Conservation (phyloP, 2,113 vertebrate species). For the Campylomormyrus numenius region DNA sequence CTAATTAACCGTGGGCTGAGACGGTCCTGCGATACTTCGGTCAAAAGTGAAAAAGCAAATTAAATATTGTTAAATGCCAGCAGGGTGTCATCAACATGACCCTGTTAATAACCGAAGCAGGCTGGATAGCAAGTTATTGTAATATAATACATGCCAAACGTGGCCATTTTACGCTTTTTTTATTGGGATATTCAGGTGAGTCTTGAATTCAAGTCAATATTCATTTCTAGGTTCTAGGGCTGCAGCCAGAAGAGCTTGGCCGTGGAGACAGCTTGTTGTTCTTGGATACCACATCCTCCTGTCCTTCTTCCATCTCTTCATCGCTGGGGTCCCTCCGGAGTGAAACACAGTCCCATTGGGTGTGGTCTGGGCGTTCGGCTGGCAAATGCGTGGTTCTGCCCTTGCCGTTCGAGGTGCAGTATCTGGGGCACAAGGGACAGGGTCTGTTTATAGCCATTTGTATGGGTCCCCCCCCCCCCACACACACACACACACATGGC, state of each 20-base stretch:
- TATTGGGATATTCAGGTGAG: not conserved
- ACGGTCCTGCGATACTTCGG: not conserved
- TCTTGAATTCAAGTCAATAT: not conserved
- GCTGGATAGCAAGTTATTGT: not conserved
- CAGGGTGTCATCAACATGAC: not conserved
- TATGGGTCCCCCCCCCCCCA: not conserved
- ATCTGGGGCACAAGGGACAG: not conserved
- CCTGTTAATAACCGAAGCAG: not conserved
- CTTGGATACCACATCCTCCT: not conserved
- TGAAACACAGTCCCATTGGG: not conserved
- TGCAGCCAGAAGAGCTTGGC: too few relatives aligned
- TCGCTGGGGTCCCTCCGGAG: not conserved
- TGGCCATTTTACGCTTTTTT: not conserved
- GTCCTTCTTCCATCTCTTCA: not conserved
- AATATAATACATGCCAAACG: not conserved
- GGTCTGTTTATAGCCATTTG: conserved; percentile 6
- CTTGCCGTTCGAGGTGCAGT: not conserved
- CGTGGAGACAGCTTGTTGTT: not conserved
- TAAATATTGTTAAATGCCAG: not conserved
- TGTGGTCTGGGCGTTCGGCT: not conserved
- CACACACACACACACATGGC: not conserved
- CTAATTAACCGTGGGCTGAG: not conserved
- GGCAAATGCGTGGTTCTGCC: not conserved
- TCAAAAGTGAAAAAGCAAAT: not conserved
- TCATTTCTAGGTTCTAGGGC: not conserved